Evolutionary conservation across 2,888 invertebrate genomes (phyloP), one percentile per base, ranked within the genome.

Genomic region (Trissolcus brochymenae): DNA sequence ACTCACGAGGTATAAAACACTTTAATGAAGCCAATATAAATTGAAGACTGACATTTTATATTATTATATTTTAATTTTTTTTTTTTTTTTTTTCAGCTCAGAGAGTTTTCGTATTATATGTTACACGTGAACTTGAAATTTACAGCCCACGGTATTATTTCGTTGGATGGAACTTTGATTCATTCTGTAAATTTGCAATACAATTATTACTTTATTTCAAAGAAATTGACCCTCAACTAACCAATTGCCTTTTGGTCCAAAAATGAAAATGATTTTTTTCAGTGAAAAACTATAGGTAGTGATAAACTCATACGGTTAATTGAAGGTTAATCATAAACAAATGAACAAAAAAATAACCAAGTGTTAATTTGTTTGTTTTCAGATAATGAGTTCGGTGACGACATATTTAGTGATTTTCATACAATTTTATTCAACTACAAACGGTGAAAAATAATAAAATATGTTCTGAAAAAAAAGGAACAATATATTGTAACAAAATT

Each of bases 61-160:
- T n/a, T n/a, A 0, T 43, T 3, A n/a, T n/a, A 41, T 13, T 16
- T n/a, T n/a, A n/a, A n/a, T 49, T 2, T 2, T 14, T 14, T 14
- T 49, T 16, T 16, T 2, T 14, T 21, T 21, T 4, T 16, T 6
- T 62, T 62, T 62, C 21, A 65, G 64, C 55, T 65, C 7, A 65
- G 46, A 29, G 55, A 65, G 29, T 65, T 65, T 41, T 65, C 64
- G 11, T 29, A 29, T 29, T 65, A 65, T 49, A 49, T 65, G 49
- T 54, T 65, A 6, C 64, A 55, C 16, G 14, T 19, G 49, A 49
- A 65, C 49, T 46, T 65, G n/a, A 55, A 65, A 19, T 65, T 65
- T 49, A 65, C 55, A n/a, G 64, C 64, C 0, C 11, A 35, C 2
- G 64, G 55, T 55, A 55, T 65, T 19, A 41, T 55, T 55, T 55